phyloP scores from a whole-genome alignment of 1,140 invertebrate species.

The Ips nitidus region DNA sequence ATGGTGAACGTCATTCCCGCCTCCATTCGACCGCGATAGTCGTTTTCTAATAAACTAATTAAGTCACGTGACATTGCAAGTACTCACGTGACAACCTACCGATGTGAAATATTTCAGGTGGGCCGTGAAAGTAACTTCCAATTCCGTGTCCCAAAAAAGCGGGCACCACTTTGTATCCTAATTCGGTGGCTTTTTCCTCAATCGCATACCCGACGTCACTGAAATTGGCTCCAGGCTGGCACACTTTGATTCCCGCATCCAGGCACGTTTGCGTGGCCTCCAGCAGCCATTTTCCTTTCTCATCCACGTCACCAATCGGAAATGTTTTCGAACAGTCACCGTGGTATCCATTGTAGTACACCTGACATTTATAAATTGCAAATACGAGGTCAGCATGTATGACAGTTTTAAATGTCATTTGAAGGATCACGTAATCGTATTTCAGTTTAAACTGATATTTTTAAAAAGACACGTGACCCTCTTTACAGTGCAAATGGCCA shows the following conservation, averaged over 20 bases:
- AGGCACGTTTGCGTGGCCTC: constrained; percentile 71
- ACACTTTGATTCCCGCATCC: constrained; percentile 72
- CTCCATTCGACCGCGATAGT: constrained; percentile 72
- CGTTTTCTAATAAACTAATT: constrained; percentile 61
- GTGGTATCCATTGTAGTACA: constrained; percentile 83
- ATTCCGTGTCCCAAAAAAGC: constrained; percentile 91
- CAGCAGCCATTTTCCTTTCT: constrained; percentile 68
- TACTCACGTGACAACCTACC: constrained; percentile 52
- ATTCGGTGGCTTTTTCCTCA: constrained; percentile 62
- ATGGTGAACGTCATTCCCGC: constrained; percentile 93
- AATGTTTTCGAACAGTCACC: constrained; percentile 92
- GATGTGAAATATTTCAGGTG: constrained; percentile 84
- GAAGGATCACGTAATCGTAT: too few species aligned
- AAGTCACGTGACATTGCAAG: background rate
- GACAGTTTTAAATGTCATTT: too few species aligned
- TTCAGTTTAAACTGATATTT: too few species aligned
- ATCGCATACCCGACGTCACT: constrained; percentile 73
- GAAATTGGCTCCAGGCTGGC: constrained; percentile 74
- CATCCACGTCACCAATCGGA: constrained; percentile 79
- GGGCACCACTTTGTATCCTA: constrained; percentile 71
- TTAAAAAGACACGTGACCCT: too few species aligned
- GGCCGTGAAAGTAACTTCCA: constrained; percentile 88
- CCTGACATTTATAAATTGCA: constrained; percentile 55
- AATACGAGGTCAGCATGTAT: too few species aligned
- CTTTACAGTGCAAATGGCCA: too few species aligned